Conservation (phyloP, 1,140 invertebrate genomes). For the Limonius californicus region DNA sequence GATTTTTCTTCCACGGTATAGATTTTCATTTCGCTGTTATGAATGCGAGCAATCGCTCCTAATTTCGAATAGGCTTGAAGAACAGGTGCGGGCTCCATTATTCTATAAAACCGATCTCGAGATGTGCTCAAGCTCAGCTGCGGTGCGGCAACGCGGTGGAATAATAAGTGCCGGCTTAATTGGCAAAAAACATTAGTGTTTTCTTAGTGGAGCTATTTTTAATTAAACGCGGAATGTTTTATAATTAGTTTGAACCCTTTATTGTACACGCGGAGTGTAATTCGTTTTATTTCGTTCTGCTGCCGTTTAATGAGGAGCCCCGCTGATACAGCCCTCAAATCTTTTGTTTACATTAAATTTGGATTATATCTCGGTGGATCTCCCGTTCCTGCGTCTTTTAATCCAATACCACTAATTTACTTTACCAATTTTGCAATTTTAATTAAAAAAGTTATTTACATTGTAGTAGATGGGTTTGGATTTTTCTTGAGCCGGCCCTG, state of each 20-base stretch:
- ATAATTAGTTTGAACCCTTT: constrained; percentile 9
- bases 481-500: no score
- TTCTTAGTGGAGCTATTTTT: constrained; percentile 15
- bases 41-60: constrained; percentile 2
- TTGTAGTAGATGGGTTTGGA: no score
- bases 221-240: constrained; percentile 13
- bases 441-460: no score
- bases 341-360: background rate
- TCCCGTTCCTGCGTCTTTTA: background rate
- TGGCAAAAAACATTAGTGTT: constrained; percentile 15
- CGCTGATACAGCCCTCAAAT: background rate
- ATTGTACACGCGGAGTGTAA: background rate
- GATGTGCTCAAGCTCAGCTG: constrained; percentile 1
- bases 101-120: constrained; percentile 1
- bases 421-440: background rate
- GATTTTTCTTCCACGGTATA: no score
- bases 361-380: background rate
- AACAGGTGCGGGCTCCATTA: constrained; percentile 3
- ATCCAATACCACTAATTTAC: background rate
- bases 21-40: background rate
- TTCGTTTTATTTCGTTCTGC: background rate
- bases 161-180: constrained; percentile 11
- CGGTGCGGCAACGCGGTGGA: background rate
- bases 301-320: background rate
- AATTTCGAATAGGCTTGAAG: constrained; percentile 2